Evolutionary conservation across 2,888 invertebrate genomes (phyloP).

Genomic region (Pardosa pseudoannulata): DNA sequence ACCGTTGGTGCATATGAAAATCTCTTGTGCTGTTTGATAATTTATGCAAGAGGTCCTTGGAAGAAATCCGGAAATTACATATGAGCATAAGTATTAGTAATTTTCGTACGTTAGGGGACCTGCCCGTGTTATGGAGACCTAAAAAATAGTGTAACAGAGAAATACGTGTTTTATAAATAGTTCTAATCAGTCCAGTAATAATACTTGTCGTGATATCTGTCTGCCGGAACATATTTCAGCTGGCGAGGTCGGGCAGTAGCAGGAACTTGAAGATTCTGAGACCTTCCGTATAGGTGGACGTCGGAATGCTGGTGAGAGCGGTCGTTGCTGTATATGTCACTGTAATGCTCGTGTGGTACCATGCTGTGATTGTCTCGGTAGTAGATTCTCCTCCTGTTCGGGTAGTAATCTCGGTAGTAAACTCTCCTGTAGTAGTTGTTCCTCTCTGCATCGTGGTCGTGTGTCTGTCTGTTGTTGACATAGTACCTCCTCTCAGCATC

Average conservation of each 20-base stretch:
- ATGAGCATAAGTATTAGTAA: no score
- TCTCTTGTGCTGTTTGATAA: no score
- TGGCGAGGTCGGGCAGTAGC: constrained; percentile 41
- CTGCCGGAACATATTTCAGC: constrained; percentile 42
- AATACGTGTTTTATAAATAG: no score
- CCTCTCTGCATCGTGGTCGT: constrained; percentile 31
- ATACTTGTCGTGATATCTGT: constrained; percentile 55
- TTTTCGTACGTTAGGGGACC: no score
- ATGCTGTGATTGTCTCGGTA: constrained; percentile 60
- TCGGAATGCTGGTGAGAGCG: constrained; percentile 54
- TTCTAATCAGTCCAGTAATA: constrained; percentile 58
- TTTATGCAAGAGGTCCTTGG: no score
- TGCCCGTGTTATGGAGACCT: no score
- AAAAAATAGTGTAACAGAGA: no score
- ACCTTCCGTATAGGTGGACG: constrained; percentile 50
- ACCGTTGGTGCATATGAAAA: no score
- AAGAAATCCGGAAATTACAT: no score
- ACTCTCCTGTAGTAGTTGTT: constrained; percentile 5
- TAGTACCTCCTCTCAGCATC: constrained; percentile 30
- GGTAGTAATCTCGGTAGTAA: constrained; percentile 20
- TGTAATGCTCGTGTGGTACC: constrained; percentile 57
- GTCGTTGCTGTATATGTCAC: constrained; percentile 35
- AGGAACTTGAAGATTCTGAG: constrained; percentile 37
- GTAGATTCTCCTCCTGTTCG: constrained; percentile 36
- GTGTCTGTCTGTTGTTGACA: constrained; percentile 4